Base-by-base conservation (phyloP, 1,140 invertebrate genomes). In the Drosophila prosaltans region DNA sequence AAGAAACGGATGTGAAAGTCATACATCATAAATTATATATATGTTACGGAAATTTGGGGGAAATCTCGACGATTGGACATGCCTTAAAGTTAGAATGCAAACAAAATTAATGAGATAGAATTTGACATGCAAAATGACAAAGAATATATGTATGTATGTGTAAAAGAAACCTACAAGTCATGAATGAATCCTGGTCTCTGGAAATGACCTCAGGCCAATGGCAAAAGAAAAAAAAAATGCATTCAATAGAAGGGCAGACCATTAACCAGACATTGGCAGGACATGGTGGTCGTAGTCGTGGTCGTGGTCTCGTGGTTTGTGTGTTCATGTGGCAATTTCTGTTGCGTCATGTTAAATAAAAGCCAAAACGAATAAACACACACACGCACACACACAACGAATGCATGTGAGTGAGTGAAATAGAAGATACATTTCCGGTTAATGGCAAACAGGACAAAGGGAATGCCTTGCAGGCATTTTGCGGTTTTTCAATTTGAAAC, bases 261-360 rank as follows among this genome's bases (percentile, higher is more conserved):
- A 57, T 74, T 71, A 72, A 74, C 68, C 80, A 83, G 81, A 83
- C 68, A 66, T 80, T 78, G 81, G 67, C 75, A 72, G 84, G 80
- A 89, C 83, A 84, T 84, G 8, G 45, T 16, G 16, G 16, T 16
- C 16, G 16, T 51, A 21, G 45, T 84, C 21, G 45, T 51, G 45
- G 45, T 84, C 21, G 45, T 51, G 45, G 45, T 51, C 45, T 82
- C 70, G 79, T 67, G 79, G 36, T 51, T 57, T 78, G 55, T 69
- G 64, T 74, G 65, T 71, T 21, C 41, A 69, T 43, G 45, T 55
- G 51, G 32, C 43, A 65, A 48, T 72, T 86, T 89, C 69, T 89
- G 84, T 89, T 89, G 84, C 84, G 84, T 89, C 84, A 89, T 76
- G 72, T 81, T 84, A 89, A 84, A 90, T 89, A 90, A 89, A 89